Evolutionary conservation across 1,140 invertebrate genomes (phyloP), one percentile per base, ranked within the genome.

Genomic region (Cydia splendana): DNA sequence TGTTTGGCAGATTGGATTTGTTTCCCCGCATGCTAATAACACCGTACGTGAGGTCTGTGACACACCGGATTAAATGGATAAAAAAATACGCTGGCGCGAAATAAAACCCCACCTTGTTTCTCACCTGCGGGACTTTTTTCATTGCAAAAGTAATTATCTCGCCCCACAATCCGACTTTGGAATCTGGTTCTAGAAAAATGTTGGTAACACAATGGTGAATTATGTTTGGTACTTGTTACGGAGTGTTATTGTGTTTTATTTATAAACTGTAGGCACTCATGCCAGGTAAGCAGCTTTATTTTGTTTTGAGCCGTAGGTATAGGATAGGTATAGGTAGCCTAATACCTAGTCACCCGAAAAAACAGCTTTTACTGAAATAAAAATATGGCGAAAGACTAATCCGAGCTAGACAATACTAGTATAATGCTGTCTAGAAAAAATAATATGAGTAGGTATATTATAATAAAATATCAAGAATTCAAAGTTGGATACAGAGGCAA

Each of bases 1-100:
- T 84, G 83, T 89, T 87, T 87, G 86, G 84, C 85, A 85, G 86
- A 89, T 88, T 89, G 87, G 85, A 89, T 89, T 88, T 88, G 87
- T 88, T 88, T 83, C 75, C 81, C 80, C 83, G 84, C 82, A 89
- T 88, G 85, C 84, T 87, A 87, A 88, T 88, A 86, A 77, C 42
- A 62, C 77, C 65, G 71, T 78, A 84, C 84, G 83, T 88, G 86
- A 57, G 79, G 74, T 79, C 79, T 86, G 82, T 85, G 80, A 85
- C 80, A 84, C 74, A 76, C 73, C 53, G 81, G 85, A 87, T 89
- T 89, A 89, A 77, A 65, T 74, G 76, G 65, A 82, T 80, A 81
- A 74, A 74, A 62, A 62, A 62, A 62, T 62, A 38, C 30, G 12
- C 4, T n/a, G 34, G 30, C 9, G 67, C 30, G 67, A 20, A 34